Base-by-base conservation (phyloP, 2,888 invertebrate genomes). In the Neoitamus cyanurus region DNA sequence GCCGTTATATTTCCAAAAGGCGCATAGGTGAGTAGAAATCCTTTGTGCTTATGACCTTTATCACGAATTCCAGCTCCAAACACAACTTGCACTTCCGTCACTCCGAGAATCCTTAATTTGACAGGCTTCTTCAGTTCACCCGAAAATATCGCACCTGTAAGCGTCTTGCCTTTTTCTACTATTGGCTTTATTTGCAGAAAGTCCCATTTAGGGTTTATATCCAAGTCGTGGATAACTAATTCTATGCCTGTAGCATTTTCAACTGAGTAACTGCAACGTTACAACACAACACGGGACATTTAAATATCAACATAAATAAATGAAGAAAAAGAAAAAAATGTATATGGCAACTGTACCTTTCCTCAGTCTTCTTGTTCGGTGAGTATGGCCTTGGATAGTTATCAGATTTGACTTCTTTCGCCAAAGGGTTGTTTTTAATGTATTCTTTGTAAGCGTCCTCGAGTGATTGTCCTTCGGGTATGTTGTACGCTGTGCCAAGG, bases 141-240 rank as follows among this genome's bases (percentile, higher is more conserved):
- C 0, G 87, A 87, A 4, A 87, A 77, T 42, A 88, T 84, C 46
- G 82, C 37, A 15, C 83, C 83, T 3, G 37, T 5, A 13, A 48
- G n/a, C 2, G 70, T 5, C 37, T 85, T 30, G 1, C 86, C 87
- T 15, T 7, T 85, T 28, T 31, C 25, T 20, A 83, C 85, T 0
- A 86, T 11, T 36, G 87, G 86, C 1, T 30, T 84, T 15, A 88
- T 30, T 13, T 87, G 84, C 25, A 88, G 48, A 25, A 48, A 87
- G 58, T 88, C 88, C 2, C 70, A 85, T 0, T 42, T 31, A 2
- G 87, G 86, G 85, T 87, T 86, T 28, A 88, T 87, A 13, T 87
- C 87, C 4, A 88, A 83, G 58, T 83, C 84, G 46, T 86, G 82
- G 75, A 88, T 75, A 0, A 87, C 83, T 6, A 88, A 84, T 46